Evolutionary conservation across 2,888 invertebrate species (phyloP).

Genomic region (Acheta domesticus): DNA sequence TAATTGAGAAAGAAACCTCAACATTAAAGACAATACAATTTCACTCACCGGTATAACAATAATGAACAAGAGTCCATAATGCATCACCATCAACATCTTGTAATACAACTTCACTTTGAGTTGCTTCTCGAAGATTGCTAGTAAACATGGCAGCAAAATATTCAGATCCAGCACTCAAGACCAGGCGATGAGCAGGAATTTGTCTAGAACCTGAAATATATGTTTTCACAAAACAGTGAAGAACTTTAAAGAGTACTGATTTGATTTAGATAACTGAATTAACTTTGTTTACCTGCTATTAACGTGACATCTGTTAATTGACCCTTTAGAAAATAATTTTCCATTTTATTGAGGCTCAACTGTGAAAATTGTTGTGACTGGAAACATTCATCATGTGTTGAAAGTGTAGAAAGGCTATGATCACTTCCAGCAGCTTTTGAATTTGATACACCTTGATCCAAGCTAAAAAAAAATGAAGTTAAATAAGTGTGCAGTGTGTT

Average conservation of each 20-base stretch:
- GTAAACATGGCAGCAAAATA: constrained; percentile 97
- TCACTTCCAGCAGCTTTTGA: constrained; percentile 27
- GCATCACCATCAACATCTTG: constrained; percentile 84
- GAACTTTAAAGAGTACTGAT: constrained; percentile 26
- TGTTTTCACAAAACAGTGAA: neutral
- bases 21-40: neutral
- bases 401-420: constrained; percentile 36
- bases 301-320: constrained; percentile 85
- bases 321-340: constrained; percentile 73
- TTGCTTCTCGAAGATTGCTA: constrained; percentile 77
- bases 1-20: too few species aligned
- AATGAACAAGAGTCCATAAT: constrained; percentile 77
- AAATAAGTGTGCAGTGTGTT: neutral
- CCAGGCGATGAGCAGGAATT: constrained; percentile 80
- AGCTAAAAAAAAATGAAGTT: neutral
- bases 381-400: constrained; percentile 73
- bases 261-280: constrained; percentile 25
- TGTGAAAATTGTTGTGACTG: constrained; percentile 77
- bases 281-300: constrained; percentile 63
- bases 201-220: constrained; percentile 49
- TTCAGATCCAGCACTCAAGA: constrained; percentile 86
- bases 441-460: neutral
- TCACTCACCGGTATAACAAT: constrained; percentile 78
- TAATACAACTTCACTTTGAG: constrained; percentile 77
- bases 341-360: constrained; percentile 75